A percentile compares a stretch with the other conserved stretches of the same genome.
phyloP scores from a whole-genome alignment of 2,797 vertebrate genomes.

The Poecilia wingei region DNA sequence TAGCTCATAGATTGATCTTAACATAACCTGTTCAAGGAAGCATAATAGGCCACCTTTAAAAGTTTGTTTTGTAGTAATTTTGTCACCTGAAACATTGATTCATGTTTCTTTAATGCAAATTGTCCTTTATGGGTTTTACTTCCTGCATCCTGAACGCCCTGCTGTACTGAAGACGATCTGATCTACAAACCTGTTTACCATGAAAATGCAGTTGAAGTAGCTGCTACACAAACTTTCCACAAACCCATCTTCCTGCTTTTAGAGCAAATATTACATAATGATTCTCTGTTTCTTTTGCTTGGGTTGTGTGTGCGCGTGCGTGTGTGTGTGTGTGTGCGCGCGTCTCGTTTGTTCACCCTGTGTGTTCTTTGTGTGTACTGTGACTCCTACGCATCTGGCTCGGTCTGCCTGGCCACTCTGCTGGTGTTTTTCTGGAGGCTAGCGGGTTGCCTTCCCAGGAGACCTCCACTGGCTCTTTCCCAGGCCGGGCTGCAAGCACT shows the following conservation, averaged over 20 bases:
- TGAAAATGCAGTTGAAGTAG: neutral
- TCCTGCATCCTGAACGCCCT: neutral
- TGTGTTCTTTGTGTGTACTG: constrained; percentile 23
- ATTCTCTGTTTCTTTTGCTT: neutral
- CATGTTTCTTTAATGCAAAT: neutral
- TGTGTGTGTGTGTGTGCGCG: neutral
- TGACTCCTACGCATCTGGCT: constrained; percentile 60
- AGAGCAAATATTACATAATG: neutral
- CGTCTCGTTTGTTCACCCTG: constrained; percentile 4
- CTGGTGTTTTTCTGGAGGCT: constrained; percentile 60
- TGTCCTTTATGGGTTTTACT: neutral
- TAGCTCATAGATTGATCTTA: too few relatives aligned
- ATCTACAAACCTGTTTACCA: neutral
- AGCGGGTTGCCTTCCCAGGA: constrained; percentile 47
- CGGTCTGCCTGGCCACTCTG: constrained; percentile 50
- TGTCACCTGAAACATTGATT: neutral
- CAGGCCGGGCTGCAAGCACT: constrained; percentile 59
- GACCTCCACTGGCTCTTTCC: constrained; percentile 62
- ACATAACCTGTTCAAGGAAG: too few relatives aligned
- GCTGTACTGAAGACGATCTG: neutral
- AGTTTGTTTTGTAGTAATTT: neutral
- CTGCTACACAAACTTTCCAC: neutral
- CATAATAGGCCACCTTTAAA: neutral
- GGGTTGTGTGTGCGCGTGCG: neutral
- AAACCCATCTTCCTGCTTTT: neutral